phyloP scores from a whole-genome alignment of 2,888 invertebrate species.

The Tiphia femorata region DNA sequence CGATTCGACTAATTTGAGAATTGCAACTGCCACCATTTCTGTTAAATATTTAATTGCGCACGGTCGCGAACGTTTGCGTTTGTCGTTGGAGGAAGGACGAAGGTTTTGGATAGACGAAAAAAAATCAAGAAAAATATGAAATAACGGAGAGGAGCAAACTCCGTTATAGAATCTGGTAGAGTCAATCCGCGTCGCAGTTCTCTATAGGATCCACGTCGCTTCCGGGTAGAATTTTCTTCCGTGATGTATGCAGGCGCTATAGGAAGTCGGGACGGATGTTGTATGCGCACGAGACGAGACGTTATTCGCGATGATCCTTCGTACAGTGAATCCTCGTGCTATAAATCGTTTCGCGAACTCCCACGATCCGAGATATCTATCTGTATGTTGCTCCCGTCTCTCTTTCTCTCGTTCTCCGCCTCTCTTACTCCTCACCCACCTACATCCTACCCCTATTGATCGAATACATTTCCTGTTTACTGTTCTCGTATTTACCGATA shows the following conservation, averaged over 20 bases:
- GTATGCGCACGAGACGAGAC: constrained; percentile 42
- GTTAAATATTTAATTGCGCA: too few species aligned
- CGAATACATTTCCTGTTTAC: constrained; percentile 55
- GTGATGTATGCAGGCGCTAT: constrained; percentile 34
- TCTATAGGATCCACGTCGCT: background rate
- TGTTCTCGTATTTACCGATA: constrained; percentile 45
- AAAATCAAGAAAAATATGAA: too few species aligned
- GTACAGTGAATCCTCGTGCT: constrained; percentile 42
- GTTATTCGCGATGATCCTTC: constrained; percentile 47
- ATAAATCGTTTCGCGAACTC: constrained; percentile 55
- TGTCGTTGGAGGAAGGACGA: too few species aligned
- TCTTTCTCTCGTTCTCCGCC: constrained; percentile 16
- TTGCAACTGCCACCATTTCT: too few species aligned
- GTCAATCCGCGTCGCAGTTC: too few species aligned
- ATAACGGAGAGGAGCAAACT: too few species aligned
- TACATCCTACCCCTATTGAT: constrained; percentile 32
- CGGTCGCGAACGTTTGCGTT: too few species aligned
- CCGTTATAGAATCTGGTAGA: too few species aligned
- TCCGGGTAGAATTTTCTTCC: constrained; percentile 11
- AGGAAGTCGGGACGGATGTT: too few species aligned
- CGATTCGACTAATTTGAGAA: too few species aligned
- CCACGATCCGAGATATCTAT: constrained; percentile 50
- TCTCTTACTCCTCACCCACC: constrained; percentile 1
- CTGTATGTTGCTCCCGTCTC: constrained; percentile 16
- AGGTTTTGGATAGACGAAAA: too few species aligned